Evolutionary conservation across 2,797 vertebrate species (phyloP).

Genomic region (Kryptolebias ocellatus): DNA sequence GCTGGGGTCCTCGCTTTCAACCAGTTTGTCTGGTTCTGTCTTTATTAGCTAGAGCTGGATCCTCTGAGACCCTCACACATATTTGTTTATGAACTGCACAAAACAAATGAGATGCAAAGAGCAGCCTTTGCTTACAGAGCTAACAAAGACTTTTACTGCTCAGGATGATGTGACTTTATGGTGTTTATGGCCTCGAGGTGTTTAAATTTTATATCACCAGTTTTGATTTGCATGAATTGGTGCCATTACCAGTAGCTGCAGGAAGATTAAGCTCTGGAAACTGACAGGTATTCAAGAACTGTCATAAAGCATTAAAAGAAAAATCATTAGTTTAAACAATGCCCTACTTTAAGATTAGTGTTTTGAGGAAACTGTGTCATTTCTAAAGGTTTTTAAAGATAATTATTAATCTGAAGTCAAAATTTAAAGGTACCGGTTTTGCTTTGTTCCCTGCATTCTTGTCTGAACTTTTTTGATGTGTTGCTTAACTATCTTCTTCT

Average conservation of each 20-base stretch:
- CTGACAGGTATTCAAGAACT: neutral
- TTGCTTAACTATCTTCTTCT: too few species aligned
- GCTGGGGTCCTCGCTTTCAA: slow-evolving; percentile 5
- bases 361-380: too few species aligned
- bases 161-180: neutral
- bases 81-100: slow-evolving; percentile 39
- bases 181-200: neutral
- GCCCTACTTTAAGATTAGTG: too few species aligned
- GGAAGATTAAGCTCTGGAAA: neutral
- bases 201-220: neutral
- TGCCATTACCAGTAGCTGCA: neutral
- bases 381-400: too few species aligned
- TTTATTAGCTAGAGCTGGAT: neutral
- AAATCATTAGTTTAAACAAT: too few species aligned
- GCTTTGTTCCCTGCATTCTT: too few species aligned
- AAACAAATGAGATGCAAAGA: slow-evolving; percentile 66
- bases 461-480: too few species aligned
- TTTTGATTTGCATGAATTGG: slow-evolving; percentile 18
- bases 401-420: too few species aligned
- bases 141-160: slow-evolving; percentile 13
- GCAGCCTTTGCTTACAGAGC: neutral
- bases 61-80: neutral
- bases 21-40: slow-evolving; percentile 47
- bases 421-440: too few species aligned
- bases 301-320: too few species aligned